phyloP scores from a whole-genome alignment of 2,888 invertebrate species.

The Blastobasis lacticolella region DNA sequence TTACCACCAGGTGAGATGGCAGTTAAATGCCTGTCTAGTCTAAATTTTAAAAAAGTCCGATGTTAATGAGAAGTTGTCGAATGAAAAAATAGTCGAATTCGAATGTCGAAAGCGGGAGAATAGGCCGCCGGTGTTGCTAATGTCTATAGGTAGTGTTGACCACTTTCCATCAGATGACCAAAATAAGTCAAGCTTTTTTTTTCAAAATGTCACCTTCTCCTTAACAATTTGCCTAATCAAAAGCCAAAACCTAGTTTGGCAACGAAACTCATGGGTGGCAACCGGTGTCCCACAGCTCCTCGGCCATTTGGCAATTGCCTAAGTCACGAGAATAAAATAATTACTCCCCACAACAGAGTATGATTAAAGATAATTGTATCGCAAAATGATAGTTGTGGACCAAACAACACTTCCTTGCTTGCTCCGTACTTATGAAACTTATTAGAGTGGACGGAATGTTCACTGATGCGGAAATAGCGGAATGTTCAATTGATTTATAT shows the following conservation, averaged over 20 bases:
- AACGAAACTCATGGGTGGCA: constrained; percentile 25
- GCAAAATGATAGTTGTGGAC: constrained; percentile 15
- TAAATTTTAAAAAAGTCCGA: no score
- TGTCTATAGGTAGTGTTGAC: not conserved
- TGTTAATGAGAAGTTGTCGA: no score
- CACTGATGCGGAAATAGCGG: no score
- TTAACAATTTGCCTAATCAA: not conserved
- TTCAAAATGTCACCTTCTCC: constrained; percentile 1
- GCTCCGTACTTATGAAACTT: no score
- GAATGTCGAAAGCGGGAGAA: no score
- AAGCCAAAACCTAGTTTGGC: constrained; percentile 14
- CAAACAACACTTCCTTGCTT: constrained; percentile 8
- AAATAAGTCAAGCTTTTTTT: not conserved
- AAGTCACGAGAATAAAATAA: constrained; percentile 24
- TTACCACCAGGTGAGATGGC: no score
- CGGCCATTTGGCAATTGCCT: constrained; percentile 28
- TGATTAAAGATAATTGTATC: constrained; percentile 21
- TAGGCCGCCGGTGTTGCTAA: not conserved
- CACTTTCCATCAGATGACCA: not conserved
- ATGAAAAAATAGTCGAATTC: no score
- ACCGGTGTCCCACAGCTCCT: constrained; percentile 14
- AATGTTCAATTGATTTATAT: no score
- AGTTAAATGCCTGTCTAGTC: no score
- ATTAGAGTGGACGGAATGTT: no score
- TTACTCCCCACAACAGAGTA: constrained; percentile 12